phyloP scores from a whole-genome alignment of 2,888 invertebrate genomes.

The Beris morrisii region DNA sequence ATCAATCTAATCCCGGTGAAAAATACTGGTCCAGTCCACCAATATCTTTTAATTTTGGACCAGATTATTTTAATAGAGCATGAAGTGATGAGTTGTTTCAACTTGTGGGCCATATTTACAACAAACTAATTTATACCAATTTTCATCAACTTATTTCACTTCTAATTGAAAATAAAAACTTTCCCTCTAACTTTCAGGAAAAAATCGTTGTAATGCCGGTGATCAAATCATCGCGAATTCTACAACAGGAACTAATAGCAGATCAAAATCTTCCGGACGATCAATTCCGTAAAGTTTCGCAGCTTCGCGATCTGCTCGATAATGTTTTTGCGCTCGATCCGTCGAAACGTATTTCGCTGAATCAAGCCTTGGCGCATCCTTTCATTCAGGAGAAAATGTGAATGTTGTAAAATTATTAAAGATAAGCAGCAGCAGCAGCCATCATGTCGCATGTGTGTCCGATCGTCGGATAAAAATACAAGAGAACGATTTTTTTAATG shows the following conservation, averaged over 20 bases:
- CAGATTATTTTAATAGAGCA: no score
- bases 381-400: slow-evolving; percentile 94
- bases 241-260: slow-evolving; percentile 84
- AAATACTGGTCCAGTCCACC: no score
- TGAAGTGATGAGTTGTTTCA: no score
- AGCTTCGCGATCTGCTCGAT: slow-evolving; percentile 90
- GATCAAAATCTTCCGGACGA: slow-evolving; percentile 86
- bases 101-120: no score
- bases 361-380: slow-evolving; percentile 90
- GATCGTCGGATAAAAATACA: slow-evolving; percentile 25
- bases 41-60: no score
- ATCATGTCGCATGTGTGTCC: background rate
- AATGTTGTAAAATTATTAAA: background rate
- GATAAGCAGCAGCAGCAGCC: no score
- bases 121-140: no score
- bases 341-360: slow-evolving; percentile 88
- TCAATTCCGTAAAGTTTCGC: slow-evolving; percentile 87
- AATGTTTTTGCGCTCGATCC: slow-evolving; percentile 91
- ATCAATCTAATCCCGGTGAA: no score
- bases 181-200: slow-evolving; percentile 61
- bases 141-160: no score
- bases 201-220: slow-evolving; percentile 95
- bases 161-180: slow-evolving; percentile 11
- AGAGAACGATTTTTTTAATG: slow-evolving; percentile 19
- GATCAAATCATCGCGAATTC: slow-evolving; percentile 81